phyloP scores from a whole-genome alignment of 2,888 invertebrate species.

The Xestia c-nigrum region DNA sequence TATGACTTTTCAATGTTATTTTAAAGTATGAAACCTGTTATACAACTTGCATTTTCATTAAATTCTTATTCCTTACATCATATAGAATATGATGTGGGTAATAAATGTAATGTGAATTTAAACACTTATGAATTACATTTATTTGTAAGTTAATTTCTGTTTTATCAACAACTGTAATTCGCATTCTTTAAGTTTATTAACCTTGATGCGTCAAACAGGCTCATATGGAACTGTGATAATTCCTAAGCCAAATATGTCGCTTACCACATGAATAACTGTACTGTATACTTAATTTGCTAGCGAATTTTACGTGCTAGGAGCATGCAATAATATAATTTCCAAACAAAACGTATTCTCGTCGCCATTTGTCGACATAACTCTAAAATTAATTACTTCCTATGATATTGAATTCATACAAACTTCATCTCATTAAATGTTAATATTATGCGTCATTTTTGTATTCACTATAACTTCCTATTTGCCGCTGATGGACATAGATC shows the following conservation, averaged over 20 bases:
- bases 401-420: slow-evolving; percentile 61
- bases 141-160: not conserved
- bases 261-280: not conserved
- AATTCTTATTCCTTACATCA: slow-evolving; percentile 33
- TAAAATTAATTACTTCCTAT: slow-evolving; percentile 65
- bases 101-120: slow-evolving; percentile 14
- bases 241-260: not conserved
- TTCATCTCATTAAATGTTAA: slow-evolving; percentile 59
- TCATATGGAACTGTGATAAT: slow-evolving; percentile 4
- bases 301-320: not conserved
- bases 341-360: slow-evolving; percentile 40
- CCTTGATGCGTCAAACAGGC: slow-evolving; percentile 8
- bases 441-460: slow-evolving; percentile 58
- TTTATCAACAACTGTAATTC: not conserved
- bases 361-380: slow-evolving; percentile 53
- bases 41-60: slow-evolving; percentile 20
- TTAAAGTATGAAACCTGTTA: slow-evolving; percentile 35
- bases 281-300: not conserved
- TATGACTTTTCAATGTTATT: not conserved
- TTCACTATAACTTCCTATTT: slow-evolving; percentile 64
- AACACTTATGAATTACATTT: slow-evolving; percentile 4
- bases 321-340: not conserved
- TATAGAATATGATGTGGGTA: not conserved
- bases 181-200: not conserved
- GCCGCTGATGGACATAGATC: slow-evolving; percentile 49